A percentile compares a stretch with the other conserved stretches of the same genome.
These are phyloP conservation scores for Pseudomugil gertrudae DNA, from an alignment of 2,797 vertebrate genomes.

Conservation along the genomic window DNA sequence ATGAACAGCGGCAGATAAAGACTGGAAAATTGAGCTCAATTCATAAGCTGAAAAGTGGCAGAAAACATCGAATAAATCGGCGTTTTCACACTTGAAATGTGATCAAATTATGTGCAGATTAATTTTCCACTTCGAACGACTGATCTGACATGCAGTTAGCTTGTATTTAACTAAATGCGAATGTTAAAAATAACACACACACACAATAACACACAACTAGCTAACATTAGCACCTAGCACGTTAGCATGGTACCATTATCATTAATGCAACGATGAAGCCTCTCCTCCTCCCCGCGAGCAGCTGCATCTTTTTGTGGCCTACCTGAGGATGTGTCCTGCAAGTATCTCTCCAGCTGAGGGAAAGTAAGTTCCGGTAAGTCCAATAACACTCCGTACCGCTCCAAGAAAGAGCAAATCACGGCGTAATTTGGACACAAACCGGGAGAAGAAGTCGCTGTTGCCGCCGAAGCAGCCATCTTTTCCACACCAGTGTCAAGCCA, in stretches of 20 bases:
- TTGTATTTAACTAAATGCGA: slow-evolving; percentile 25
- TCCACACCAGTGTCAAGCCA: slow-evolving; percentile 76
- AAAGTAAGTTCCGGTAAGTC: slow-evolving; percentile 94
- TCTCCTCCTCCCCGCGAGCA: slow-evolving; percentile 65
- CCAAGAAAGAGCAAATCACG: slow-evolving; percentile 94
- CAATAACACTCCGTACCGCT: slow-evolving; percentile 90
- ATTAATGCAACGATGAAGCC: slow-evolving; percentile 70
- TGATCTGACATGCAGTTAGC: background rate
- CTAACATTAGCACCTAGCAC: slow-evolving; percentile 68
- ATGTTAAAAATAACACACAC: slow-evolving; percentile 57
- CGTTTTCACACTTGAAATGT: background rate
- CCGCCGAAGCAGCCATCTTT: slow-evolving; percentile 90
- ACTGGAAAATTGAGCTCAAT: slow-evolving; percentile 66
- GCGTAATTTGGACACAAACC: slow-evolving; percentile 94
- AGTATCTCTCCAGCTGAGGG: slow-evolving; percentile 91
- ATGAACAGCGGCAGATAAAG: slow-evolving; percentile 72
- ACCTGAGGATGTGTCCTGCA: slow-evolving; percentile 91
- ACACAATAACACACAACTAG: slow-evolving; percentile 83
- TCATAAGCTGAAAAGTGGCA: slow-evolving; percentile 70
- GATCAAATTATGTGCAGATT: background rate
- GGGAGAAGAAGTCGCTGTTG: slow-evolving; percentile 83
- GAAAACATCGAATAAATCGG: slow-evolving; percentile 53
- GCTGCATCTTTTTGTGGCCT: slow-evolving; percentile 48
- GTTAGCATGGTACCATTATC: slow-evolving; percentile 68
- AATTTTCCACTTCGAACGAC: slow-evolving; percentile 10